Evolutionary conservation across 2,113 vertebrate species (phyloP).

Genomic region (Donacobius atricapilla): DNA sequence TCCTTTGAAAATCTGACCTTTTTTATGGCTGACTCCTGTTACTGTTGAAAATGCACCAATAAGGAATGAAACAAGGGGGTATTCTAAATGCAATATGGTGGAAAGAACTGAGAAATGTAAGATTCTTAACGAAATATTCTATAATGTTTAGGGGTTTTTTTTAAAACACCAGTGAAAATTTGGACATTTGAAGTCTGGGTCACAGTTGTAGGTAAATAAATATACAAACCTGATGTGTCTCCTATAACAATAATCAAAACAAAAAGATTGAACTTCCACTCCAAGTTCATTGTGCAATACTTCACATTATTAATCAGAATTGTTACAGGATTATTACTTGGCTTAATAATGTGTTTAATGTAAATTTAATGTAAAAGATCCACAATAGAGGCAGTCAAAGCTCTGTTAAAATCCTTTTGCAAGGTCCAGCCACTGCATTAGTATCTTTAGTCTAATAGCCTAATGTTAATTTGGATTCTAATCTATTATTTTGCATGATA

Average conservation of each 20-base stretch:
- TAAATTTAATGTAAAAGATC: constrained; percentile 63
- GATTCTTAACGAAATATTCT: background rate
- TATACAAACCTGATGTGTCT: background rate
- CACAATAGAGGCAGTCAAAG: constrained; percentile 41
- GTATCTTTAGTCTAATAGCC: constrained; percentile 27
- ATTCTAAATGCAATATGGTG: background rate
- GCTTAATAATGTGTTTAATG: constrained; percentile 63
- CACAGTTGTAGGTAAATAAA: background rate
- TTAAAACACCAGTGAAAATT: background rate
- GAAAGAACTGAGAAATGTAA: background rate
- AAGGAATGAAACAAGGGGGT: background rate
- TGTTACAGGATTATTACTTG: constrained; percentile 43
- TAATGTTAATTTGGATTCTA: constrained; percentile 45
- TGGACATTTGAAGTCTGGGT: background rate
- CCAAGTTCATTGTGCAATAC: constrained; percentile 6
- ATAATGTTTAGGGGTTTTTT: background rate
- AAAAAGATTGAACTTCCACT: background rate
- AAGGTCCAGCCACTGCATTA: constrained; percentile 41
- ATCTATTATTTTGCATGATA: constrained; percentile 4
- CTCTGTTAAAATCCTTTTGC: constrained; percentile 45
- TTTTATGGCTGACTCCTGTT: background rate
- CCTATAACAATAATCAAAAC: background rate
- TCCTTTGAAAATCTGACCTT: background rate
- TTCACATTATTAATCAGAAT: constrained; percentile 50
- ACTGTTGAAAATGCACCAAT: background rate